A percentile compares a stretch with the other conserved stretches of the same genome.
Conservation (phyloP, 2,888 invertebrate genomes). For the Eristalis pertinax region DNA sequence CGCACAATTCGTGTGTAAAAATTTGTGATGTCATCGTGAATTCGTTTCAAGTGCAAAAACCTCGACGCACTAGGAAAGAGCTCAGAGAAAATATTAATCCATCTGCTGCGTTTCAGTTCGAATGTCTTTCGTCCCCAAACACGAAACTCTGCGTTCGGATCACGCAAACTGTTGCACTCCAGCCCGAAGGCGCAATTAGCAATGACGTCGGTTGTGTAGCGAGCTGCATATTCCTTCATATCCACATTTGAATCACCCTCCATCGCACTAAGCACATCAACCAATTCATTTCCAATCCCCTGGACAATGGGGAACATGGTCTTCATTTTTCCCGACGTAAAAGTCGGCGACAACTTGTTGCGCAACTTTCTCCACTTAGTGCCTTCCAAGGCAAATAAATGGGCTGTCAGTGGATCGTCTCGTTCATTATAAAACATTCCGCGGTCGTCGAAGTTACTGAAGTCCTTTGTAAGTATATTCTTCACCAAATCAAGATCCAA, state of each 20-base stretch:
- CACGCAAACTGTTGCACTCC: conserved; percentile 80
- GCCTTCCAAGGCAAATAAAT: conserved; percentile 80
- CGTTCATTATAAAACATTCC: conserved; percentile 77
- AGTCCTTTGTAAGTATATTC: conserved; percentile 76
- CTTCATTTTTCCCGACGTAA: conserved; percentile 76
- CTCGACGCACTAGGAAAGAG: conserved; percentile 76
- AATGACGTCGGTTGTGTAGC: conserved; percentile 83
- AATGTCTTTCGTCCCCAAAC: conserved; percentile 75
- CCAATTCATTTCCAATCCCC: conserved; percentile 75
- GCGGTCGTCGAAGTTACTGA: conserved; percentile 77
- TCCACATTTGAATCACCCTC: conserved; percentile 76
- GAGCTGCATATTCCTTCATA: conserved; percentile 79
- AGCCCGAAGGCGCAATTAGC: conserved; percentile 82
- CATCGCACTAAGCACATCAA: conserved; percentile 20
- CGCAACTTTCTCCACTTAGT: conserved; percentile 79
- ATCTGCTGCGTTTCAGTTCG: conserved; percentile 70
- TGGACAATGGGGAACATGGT: conserved; percentile 75
- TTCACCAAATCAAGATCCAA: conserved; percentile 78
- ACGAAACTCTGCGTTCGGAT: conserved; percentile 80
- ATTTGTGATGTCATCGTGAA: conserved; percentile 75
- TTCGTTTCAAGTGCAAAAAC: conserved; percentile 74
- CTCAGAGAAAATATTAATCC: conserved; percentile 74
- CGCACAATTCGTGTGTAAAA: conserved; percentile 82
- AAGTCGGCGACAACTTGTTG: conserved; percentile 75
- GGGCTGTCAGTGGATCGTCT: conserved; percentile 80